Base-by-base conservation (phyloP, 1,140 invertebrate species). In the Cryptotermes secundus region DNA sequence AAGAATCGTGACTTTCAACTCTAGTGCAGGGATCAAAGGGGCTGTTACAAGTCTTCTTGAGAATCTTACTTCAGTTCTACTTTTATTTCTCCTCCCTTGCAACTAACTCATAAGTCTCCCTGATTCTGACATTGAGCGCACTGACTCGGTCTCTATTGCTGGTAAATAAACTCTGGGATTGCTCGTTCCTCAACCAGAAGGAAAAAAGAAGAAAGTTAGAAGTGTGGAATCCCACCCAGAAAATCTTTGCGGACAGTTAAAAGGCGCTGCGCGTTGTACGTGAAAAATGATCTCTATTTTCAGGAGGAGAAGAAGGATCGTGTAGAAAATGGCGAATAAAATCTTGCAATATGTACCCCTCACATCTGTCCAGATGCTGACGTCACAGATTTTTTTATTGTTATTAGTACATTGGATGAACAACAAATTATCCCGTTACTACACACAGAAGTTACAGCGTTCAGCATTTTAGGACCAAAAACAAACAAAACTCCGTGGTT, bases 41-140 rank as follows among this genome's bases (percentile, higher is more conserved):
- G 9, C 26, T 72, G 59, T 31, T n/a, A 65, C 26, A 65, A 65
- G n/a, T 31, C 59, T n/a, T 31, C 59, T 14, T 72, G n/a, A 31
- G 59, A n/a, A 10, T n/a, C 59, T 65, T n/a, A 65, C 59, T n/a
- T 65, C 16, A 65, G 24, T 65, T 6, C 38, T 38, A 59, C 53
- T 59, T 59, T 59, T 22, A 59, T 59, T 59, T 59, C 53, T 22
- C 24, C 59, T 65, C 12, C 59, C 26, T 1, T 65, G 24, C 59
- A n/a, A 72, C 59, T n/a, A 72, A 72, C 59, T 31, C 59, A 72
- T 72, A 72, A 72, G 59, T 72, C 59, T 72, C n/a, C 59, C 59
- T 10, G 1, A 10, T 72, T 72, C 59, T 72, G 59, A 72, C 59
- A 72, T n/a, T 72, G 26, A 72, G 59, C 59, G 9, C 59, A n/a